These are phyloP conservation scores for Drosophila carrolli DNA, from an alignment of 1,140 invertebrate species.

Conservation along the genomic window DNA sequence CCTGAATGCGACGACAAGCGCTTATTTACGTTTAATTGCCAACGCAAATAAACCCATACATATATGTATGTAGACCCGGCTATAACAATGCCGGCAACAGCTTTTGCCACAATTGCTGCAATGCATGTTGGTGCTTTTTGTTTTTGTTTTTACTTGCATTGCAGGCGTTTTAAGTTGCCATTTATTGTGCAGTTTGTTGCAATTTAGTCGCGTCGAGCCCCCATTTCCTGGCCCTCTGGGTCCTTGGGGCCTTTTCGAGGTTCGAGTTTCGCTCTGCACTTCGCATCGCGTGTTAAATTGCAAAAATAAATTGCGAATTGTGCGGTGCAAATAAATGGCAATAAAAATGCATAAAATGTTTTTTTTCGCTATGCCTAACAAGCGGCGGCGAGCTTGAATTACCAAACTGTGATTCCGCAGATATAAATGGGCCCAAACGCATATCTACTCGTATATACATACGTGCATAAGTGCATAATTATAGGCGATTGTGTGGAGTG, in stretches of 20 bases:
- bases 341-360: conserved; percentile 81
- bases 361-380: conserved; percentile 72
- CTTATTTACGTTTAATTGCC: conserved; percentile 74
- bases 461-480: conserved; percentile 29
- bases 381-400: conserved; percentile 62
- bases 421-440: conserved; percentile 8
- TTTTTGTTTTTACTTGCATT: conserved; percentile 46
- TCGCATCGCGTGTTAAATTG: conserved; percentile 77
- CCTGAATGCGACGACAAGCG: conserved; percentile 36
- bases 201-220: conserved; percentile 60
- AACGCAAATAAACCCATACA: conserved; percentile 46
- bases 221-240: conserved; percentile 27
- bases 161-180: conserved; percentile 74
- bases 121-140: conserved; percentile 39
- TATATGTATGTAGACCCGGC: conserved; percentile 7
- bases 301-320: conserved; percentile 81
- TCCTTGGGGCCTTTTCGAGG: conserved; percentile 7
- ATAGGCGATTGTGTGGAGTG: conserved; percentile 62
- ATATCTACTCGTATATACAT: background rate
- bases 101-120: conserved; percentile 49
- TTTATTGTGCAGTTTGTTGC: conserved; percentile 81
- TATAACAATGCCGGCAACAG: conserved; percentile 55
- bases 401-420: conserved; percentile 49
- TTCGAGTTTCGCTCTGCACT: background rate
- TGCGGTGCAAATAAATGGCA: conserved; percentile 66